These are phyloP conservation scores for Chiloscyllium plagiosum DNA, from an alignment of 2,113 vertebrate species.

Conservation along the genomic window DNA sequence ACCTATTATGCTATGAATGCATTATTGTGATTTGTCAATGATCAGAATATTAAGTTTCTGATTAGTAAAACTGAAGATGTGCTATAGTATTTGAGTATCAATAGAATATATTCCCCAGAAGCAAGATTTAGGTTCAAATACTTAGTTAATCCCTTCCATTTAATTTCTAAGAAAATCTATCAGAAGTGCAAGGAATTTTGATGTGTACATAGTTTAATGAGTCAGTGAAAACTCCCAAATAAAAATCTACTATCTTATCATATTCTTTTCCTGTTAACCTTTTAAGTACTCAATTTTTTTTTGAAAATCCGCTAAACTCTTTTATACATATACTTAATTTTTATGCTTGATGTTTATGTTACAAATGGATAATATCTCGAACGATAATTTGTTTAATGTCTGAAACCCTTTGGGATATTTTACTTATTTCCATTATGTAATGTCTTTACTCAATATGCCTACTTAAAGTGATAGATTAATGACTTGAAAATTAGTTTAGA, in stretches of 20 bases:
- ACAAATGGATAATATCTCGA: neutral
- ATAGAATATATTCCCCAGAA: neutral
- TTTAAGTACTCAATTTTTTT: neutral
- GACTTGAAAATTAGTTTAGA: neutral
- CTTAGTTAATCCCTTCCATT: neutral
- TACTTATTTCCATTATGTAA: neutral
- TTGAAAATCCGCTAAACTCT: neutral
- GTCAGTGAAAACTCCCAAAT: neutral
- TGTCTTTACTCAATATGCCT: neutral
- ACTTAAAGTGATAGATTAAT: conserved; percentile 19
- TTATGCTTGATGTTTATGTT: neutral
- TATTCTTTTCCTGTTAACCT: neutral
- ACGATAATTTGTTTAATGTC: neutral
- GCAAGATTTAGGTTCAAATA: neutral
- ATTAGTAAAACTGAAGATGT: neutral
- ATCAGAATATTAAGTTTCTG: neutral
- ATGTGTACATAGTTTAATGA: neutral
- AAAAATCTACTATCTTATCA: neutral
- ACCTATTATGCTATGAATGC: neutral
- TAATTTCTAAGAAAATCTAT: neutral
- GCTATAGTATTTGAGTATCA: neutral
- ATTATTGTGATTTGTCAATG: neutral
- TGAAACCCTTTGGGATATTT: neutral
- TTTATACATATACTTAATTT: neutral
- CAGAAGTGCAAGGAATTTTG: neutral